These are phyloP conservation scores for Hypomecis atomaria DNA, from an alignment of 2,888 invertebrate genomes.

Conservation along the genomic window DNA sequence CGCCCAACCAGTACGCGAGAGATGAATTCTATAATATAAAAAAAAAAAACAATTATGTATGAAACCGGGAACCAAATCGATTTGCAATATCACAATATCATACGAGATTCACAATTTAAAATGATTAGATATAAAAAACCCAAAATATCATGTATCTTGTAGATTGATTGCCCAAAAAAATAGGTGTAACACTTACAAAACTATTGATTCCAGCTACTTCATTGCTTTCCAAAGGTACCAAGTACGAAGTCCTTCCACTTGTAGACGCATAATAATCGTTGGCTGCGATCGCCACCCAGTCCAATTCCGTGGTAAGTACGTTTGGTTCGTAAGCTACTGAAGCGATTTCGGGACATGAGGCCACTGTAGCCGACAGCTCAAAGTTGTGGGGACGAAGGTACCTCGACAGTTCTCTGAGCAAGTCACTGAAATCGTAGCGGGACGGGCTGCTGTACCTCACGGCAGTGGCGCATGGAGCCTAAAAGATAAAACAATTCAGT, in stretches of 20 bases:
- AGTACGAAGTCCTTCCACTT: slow-evolving; percentile 90
- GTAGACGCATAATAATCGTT: slow-evolving; percentile 92
- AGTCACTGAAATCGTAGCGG: slow-evolving; percentile 86
- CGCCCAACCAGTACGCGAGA: slow-evolving; percentile 89
- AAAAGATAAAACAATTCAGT: slow-evolving; percentile 18
- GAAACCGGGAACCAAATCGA: not conserved
- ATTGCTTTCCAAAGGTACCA: slow-evolving; percentile 88
- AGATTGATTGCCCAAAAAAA: no score
- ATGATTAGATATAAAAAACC: no score
- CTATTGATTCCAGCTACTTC: slow-evolving; percentile 88
- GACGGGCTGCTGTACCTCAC: slow-evolving; percentile 81
- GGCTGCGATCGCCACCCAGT: slow-evolving; percentile 93
- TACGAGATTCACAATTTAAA: no score
- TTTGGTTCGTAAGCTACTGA: slow-evolving; percentile 90
- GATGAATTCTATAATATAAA: slow-evolving; percentile 84
- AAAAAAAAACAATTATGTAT: not conserved
- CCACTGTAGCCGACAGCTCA: slow-evolving; percentile 89
- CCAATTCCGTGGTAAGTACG: slow-evolving; percentile 86
- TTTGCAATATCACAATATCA: not conserved
- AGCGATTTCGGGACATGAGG: slow-evolving; percentile 89
- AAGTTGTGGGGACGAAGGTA: slow-evolving; percentile 86
- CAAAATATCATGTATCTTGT: not conserved
- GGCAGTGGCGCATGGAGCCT: slow-evolving; percentile 84
- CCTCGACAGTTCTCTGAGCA: slow-evolving; percentile 87
- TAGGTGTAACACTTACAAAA: slow-evolving; percentile 84